These are phyloP conservation scores for Acanthis flammea DNA, from an alignment of 2,797 vertebrate genomes.

Conservation along the genomic window DNA sequence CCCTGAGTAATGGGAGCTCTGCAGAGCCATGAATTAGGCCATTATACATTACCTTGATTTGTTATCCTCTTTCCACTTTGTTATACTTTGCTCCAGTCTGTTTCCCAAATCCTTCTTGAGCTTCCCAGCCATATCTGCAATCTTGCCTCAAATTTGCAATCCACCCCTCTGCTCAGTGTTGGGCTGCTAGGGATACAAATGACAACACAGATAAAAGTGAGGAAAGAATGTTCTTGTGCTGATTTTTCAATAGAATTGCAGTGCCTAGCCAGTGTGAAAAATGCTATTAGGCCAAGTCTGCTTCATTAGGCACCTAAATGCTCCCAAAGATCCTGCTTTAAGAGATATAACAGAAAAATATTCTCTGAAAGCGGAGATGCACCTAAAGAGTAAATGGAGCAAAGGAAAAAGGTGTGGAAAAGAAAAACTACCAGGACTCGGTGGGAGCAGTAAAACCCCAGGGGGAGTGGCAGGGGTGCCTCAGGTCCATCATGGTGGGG, in stretches of 20 bases:
- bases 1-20: neutral
- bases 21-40: neutral
- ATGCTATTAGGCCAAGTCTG: neutral
- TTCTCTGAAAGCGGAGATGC: neutral
- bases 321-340: neutral
- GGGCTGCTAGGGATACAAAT: neutral
- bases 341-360: neutral
- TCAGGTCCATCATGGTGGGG: rapidly evolving
- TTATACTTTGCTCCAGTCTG: neutral
- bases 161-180: neutral
- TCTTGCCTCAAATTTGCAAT: neutral
- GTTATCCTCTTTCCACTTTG: neutral
- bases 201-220: neutral
- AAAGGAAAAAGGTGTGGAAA: neutral
- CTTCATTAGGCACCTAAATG: constrained; percentile 31
- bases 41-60: neutral
- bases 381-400: neutral
- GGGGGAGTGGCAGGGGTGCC: rapidly evolving
- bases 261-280: neutral
- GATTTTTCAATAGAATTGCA: neutral
- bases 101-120: neutral
- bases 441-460: rapidly evolving
- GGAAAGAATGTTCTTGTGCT: neutral
- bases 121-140: neutral
- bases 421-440: rapidly evolving